Conservation (phyloP, 2,888 invertebrate genomes). For the Leptinotarsa peninsularis region DNA sequence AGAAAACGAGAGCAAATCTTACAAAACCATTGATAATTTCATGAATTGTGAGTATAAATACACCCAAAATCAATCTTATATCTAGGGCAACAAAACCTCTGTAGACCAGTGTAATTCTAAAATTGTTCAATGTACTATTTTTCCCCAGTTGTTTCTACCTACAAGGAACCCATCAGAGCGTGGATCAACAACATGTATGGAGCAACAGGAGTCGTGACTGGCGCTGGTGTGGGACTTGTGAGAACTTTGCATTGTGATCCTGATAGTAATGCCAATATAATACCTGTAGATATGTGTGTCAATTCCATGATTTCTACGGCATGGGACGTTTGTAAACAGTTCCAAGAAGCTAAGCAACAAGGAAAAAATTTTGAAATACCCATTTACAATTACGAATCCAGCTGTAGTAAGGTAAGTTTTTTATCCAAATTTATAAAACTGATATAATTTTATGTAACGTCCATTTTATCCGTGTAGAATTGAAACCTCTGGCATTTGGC, state of each 20-base stretch:
- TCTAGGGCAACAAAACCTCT: too few relatives aligned
- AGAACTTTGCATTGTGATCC: constrained; percentile 79
- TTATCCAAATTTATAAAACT: neutral
- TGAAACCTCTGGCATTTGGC: too few relatives aligned
- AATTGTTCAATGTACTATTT: neutral
- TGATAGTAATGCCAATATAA: constrained; percentile 79
- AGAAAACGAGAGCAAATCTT: too few relatives aligned
- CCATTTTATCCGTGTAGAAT: too few relatives aligned
- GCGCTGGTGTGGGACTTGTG: constrained; percentile 82
- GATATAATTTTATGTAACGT: too few relatives aligned
- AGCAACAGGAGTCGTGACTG: constrained; percentile 81
- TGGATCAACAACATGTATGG: constrained; percentile 95
- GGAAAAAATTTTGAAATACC: constrained; percentile 67
- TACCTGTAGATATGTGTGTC: constrained; percentile 82
- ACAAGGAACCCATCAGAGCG: constrained; percentile 80
- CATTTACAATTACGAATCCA: constrained; percentile 90
- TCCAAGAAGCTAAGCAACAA: constrained; percentile 34
- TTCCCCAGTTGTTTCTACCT: constrained; percentile 73
- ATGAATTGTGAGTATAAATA: too few relatives aligned
- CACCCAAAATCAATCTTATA: too few relatives aligned
- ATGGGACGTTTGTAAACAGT: constrained; percentile 71
- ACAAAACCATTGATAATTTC: too few relatives aligned
- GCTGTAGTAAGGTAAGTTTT: constrained; percentile 74
- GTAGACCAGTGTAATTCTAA: neutral
- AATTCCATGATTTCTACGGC: constrained; percentile 85